phyloP scores from a whole-genome alignment of 2,113 vertebrate genomes.

The Sebastes schlegelii region DNA sequence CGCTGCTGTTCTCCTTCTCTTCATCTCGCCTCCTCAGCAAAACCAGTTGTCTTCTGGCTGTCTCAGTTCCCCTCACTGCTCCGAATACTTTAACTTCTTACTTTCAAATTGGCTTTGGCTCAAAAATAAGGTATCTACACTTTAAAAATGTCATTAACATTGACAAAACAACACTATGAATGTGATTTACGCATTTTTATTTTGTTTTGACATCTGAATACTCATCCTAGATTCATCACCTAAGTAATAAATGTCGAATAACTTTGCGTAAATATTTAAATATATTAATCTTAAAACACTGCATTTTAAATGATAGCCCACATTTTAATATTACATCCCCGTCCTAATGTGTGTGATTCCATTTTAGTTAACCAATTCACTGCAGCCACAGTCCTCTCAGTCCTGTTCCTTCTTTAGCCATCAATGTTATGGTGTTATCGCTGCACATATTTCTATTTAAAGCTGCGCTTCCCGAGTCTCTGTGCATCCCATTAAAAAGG shows the following conservation, averaged over 20 bases:
- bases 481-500: conserved; percentile 92
- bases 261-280: neutral
- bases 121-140: neutral
- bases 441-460: conserved; percentile 80
- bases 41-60: conserved; percentile 16
- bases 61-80: neutral
- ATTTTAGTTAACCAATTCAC: conserved; percentile 70
- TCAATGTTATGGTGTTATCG: conserved; percentile 56
- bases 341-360: conserved; percentile 17
- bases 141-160: neutral
- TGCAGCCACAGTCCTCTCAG: conserved; percentile 49
- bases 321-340: neutral
- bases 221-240: neutral
- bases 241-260: neutral
- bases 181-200: no score
- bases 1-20: conserved; percentile 78
- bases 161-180: neutral
- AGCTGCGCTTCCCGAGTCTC: conserved; percentile 86
- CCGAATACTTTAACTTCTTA: neutral
- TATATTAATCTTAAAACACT: neutral
- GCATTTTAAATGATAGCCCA: conserved; percentile 16
- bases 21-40: conserved; percentile 75
- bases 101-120: conserved; percentile 5
- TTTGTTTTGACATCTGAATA: neutral
- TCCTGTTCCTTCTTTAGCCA: conserved; percentile 32